Evolutionary conservation across 2,113 vertebrate species (phyloP), one percentile per base, ranked within the genome.

Genomic region (Prunella himalayana): DNA sequence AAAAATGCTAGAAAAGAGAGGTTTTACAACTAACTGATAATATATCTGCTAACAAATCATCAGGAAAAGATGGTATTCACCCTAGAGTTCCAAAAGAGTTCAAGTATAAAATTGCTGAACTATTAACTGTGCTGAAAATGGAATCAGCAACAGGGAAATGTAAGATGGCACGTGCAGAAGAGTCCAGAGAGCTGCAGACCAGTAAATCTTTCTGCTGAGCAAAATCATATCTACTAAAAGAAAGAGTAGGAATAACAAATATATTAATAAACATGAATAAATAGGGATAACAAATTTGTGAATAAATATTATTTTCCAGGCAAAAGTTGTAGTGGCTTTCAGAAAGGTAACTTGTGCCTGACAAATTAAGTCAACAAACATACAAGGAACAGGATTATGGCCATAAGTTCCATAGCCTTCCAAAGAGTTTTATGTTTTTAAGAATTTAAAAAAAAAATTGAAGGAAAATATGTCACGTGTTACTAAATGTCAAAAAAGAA

Each of bases 21-120:
- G 3, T 35, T 89, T 91, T 66, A 68, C 14, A 75, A 47, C 23
- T 59, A 59, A 50, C 39, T 86, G 15, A 56, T 89, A 47, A 68
- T 39, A 51, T 20, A 42, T 81, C 70, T 59, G 9, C 51, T 75
- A 91, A 79, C 8, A 91, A 94, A 71, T 59, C 39, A 84, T 86
- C 39, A 68, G 59, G 65, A 94, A 78, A 64, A 92, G 69, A 92
- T 91, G 41, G 39, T 91, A 70, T 71, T 89, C 77, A 91, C 69
- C 60, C 69, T 91, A 91, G 70, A 92, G 44, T 47, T 92, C 65
- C 64, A 17, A 59, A 85, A 71, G 60, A 31, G 75, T 75, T 92
- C 35, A 70, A 70, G 39, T 84, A 75, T 70, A 89, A 92, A 94
- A 83, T 66, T 81, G 28, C 33, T 78, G 63, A 92, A 83, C 75